Base-by-base conservation (phyloP, 2,113 vertebrate species). In the Trematomus loennbergii region DNA sequence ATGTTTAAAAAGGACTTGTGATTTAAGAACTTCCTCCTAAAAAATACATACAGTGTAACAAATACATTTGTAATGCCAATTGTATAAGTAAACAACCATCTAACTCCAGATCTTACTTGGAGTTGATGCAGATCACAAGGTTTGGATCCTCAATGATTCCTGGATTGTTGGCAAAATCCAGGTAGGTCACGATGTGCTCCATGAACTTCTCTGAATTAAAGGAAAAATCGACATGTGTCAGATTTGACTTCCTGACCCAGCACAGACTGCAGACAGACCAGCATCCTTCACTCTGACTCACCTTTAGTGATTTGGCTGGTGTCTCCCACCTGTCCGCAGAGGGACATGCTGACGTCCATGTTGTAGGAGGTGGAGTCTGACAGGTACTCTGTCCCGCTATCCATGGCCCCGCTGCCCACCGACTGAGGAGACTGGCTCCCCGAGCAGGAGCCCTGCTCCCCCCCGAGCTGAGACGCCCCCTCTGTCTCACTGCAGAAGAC, bases 41-140 rank as follows among this genome's bases (percentile, higher is more conserved):
- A 45, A 43, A 29, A 46, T 58, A 45, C 4, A 59, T 13, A 52
- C 9, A 73, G 10, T n/a, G 9, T 18, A 22, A 25, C 9, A 53
- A 43, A 4, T 46, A 9, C 13, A 1, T 22, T 50, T 61, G 0
- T 2, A 6, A 53, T 73, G 13, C 7, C 18, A n/a, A 65, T 17
- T 22, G 40, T 13, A 18, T 2, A 10, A 57, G 25, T 29, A 36
- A 73, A 71, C 15, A 61, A 69, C 36, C 57, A 11, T 79, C 96
- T 95, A 67, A 72, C 29, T 60, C 4, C 36, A 43, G 36, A 11
- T 82, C 96, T 95, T 72, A 99, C 98, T 97, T 97, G 53, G 96
- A 93, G 71, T 97, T 95, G 87, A 99, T 95, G 91, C 96, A 95
- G 80, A 99, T 93, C 81, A 99, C 98, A 4, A 99, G 94, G 85